phyloP scores from a whole-genome alignment of 2,797 vertebrate species.

The Thalassophryne amazonica region DNA sequence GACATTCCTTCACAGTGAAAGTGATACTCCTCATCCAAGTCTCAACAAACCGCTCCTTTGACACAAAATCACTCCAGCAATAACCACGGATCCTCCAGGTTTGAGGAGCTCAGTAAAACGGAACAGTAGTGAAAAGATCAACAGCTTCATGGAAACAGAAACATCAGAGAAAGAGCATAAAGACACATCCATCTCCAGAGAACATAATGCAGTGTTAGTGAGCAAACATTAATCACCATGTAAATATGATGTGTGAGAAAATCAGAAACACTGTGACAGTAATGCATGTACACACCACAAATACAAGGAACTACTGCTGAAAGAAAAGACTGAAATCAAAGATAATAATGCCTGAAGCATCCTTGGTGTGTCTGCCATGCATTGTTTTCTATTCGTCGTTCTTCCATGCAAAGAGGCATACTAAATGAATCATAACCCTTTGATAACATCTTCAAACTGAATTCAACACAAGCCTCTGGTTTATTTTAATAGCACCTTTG shows the following conservation, averaged over 20 bases:
- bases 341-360: constrained; percentile 10
- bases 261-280: constrained; percentile 5
- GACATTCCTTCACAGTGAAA: no score
- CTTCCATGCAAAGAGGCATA: constrained; percentile 28
- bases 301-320: constrained; percentile 1
- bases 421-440: constrained; percentile 53
- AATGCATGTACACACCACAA: constrained; percentile 6
- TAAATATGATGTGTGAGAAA: background rate
- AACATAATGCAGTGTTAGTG: background rate
- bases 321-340: constrained; percentile 29
- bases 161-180: constrained; percentile 7
- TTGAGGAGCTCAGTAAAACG: constrained; percentile 59
- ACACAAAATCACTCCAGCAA: no score
- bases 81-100: no score
- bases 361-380: background rate
- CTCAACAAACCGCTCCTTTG: no score
- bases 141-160: constrained; percentile 39
- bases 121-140: constrained; percentile 51
- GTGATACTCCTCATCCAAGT: no score
- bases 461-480: constrained; percentile 40
- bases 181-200: background rate
- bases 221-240: background rate
- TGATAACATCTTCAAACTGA: constrained; percentile 58
- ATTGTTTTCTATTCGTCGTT: constrained; percentile 11
- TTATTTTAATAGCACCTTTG: constrained; percentile 35